These are phyloP conservation scores for Furcifer pardalis DNA, from an alignment of 2,797 vertebrate species.

Conservation along the genomic window DNA sequence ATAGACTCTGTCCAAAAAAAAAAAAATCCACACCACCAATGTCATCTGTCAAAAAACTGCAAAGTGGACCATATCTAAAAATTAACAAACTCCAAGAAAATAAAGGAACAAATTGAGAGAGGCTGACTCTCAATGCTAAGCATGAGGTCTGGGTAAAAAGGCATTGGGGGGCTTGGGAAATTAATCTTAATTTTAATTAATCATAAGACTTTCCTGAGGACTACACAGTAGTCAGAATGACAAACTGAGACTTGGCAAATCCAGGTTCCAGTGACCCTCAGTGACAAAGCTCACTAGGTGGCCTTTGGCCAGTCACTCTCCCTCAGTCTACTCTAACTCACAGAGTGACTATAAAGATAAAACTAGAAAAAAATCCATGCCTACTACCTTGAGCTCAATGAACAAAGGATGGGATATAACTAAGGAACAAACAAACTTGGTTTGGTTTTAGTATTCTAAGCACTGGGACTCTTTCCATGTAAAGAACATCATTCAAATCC, in stretches of 20 bases:
- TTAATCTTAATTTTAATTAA: not conserved
- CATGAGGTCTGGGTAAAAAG: not conserved
- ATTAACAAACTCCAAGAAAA: not conserved
- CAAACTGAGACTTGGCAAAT: not conserved
- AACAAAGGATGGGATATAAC: not conserved
- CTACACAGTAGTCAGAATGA: not conserved
- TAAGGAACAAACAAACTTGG: not conserved
- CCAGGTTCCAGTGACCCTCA: not conserved
- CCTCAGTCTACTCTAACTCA: not conserved
- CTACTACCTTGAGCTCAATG: not conserved
- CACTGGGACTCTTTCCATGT: not conserved
- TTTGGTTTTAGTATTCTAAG: not conserved
- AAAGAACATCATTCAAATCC: not conserved
- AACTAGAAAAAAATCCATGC: not conserved
- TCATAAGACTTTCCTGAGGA: not conserved
- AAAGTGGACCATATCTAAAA: not conserved
- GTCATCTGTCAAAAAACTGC: not conserved
- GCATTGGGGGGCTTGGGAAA: too few relatives aligned
- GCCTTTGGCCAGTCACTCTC: not conserved
- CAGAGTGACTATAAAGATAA: not conserved
- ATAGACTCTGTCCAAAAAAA: not conserved
- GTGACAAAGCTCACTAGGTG: not conserved
- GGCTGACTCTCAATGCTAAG: not conserved
- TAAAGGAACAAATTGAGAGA: not conserved
- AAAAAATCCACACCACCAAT: not conserved